These are phyloP conservation scores for Pao palembangensis DNA, from an alignment of 2,113 vertebrate species.

Conservation along the genomic window DNA sequence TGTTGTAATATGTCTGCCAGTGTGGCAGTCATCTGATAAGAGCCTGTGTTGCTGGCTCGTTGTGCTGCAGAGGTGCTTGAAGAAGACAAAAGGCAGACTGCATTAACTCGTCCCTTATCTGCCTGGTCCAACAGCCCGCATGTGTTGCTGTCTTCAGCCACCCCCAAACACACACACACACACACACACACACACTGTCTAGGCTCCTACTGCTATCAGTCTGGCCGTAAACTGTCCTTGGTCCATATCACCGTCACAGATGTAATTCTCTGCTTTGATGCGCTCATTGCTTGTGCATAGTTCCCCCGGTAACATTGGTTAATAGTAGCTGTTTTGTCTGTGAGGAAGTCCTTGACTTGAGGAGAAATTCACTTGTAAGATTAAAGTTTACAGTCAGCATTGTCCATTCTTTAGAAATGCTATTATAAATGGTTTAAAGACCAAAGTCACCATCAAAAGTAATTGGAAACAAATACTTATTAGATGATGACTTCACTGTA, in stretches of 20 bases:
- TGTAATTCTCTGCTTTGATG: slow-evolving; percentile 42
- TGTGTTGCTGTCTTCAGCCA: slow-evolving; percentile 36
- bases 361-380: background rate
- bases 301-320: slow-evolving; percentile 25
- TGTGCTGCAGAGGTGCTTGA: slow-evolving; percentile 64
- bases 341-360: slow-evolving; percentile 35
- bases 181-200: slow-evolving; percentile 10
- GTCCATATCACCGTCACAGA: slow-evolving; percentile 35
- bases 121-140: slow-evolving; percentile 31
- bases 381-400: too few species aligned
- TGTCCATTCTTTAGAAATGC: too few species aligned
- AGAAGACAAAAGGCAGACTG: slow-evolving; percentile 71
- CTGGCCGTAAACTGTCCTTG: slow-evolving; percentile 51
- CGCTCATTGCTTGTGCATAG: slow-evolving; percentile 40
- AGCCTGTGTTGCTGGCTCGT: slow-evolving; percentile 50
- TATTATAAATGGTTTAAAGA: too few species aligned
- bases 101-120: slow-evolving; percentile 71
- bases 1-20: slow-evolving; percentile 33
- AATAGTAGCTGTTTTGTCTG: slow-evolving; percentile 50
- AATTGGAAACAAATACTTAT: too few species aligned
- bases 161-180: slow-evolving; percentile 14
- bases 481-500: too few species aligned
- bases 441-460: too few species aligned
- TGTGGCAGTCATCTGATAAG: slow-evolving; percentile 55
- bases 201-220: slow-evolving; percentile 37